phyloP scores from a whole-genome alignment of 2,113 vertebrate genomes.

The Apodemus speciosus region DNA sequence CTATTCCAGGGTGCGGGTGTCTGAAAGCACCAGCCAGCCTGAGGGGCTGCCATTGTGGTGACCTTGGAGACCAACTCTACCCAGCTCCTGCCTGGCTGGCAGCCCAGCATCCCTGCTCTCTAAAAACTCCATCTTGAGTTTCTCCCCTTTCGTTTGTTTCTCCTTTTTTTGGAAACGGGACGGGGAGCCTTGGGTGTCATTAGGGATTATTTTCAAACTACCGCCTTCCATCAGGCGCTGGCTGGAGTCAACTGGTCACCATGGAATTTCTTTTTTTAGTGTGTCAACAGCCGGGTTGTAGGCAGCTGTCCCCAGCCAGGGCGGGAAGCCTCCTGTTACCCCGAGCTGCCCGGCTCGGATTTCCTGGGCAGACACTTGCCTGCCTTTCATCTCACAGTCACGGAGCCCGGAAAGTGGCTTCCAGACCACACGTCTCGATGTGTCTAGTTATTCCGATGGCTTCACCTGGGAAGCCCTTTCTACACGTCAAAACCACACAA shows the following conservation, averaged over 20 bases:
- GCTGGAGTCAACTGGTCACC: conserved; percentile 63
- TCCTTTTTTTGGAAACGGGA: conserved; percentile 41
- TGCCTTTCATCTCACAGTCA: conserved; percentile 9
- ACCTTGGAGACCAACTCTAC: background rate
- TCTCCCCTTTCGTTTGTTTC: conserved; percentile 29
- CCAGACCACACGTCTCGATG: background rate
- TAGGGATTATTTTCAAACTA: conserved; percentile 53
- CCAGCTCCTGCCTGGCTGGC: background rate
- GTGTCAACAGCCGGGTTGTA: conserved; percentile 61
- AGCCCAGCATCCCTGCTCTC: background rate
- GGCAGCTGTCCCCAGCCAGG: conserved; percentile 63
- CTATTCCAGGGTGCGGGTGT: background rate
- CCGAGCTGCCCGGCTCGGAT: conserved; percentile 11
- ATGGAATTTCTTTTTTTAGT: conserved; percentile 79
- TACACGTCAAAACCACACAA: background rate
- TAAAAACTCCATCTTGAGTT: background rate
- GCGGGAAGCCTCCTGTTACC: background rate
- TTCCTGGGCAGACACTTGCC: conserved; percentile 64
- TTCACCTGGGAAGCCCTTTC: conserved; percentile 51
- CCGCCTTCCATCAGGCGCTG: conserved; percentile 38
- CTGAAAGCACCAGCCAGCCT: background rate
- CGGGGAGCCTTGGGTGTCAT: background rate
- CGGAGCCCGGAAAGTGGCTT: conserved; percentile 45
- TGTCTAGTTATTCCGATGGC: conserved; percentile 18
- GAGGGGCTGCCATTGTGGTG: background rate